A percentile compares a stretch with the other conserved stretches of the same genome.
These are phyloP conservation scores for Ctenicera cuprea DNA, from an alignment of 2,888 invertebrate species.

Conservation along the genomic window DNA sequence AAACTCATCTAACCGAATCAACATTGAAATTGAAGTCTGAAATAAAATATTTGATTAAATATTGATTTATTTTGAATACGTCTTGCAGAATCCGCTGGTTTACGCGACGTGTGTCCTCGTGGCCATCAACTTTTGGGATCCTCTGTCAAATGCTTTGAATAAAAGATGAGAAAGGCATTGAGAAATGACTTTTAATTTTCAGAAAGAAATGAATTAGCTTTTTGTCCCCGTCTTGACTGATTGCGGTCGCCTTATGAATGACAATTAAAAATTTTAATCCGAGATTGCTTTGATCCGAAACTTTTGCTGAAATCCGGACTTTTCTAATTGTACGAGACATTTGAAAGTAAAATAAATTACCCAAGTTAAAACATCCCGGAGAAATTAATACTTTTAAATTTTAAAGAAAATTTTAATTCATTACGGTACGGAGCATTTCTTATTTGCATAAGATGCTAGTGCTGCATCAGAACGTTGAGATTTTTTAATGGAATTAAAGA, in stretches of 20 bases:
- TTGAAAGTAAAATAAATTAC: slow-evolving; percentile 54
- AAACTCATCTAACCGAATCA: slow-evolving; percentile 65
- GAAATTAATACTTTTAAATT: slow-evolving; percentile 51
- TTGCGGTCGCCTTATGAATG: slow-evolving; percentile 63
- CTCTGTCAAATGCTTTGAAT: slow-evolving; percentile 56
- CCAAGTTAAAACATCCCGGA: slow-evolving; percentile 36
- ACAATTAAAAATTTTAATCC: slow-evolving; percentile 65
- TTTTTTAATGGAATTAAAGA: slow-evolving; percentile 52
- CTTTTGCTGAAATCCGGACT: slow-evolving; percentile 46
- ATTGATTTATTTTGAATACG: slow-evolving; percentile 60
- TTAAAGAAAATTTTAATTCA: slow-evolving; percentile 52
- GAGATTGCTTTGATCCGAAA: slow-evolving; percentile 55
- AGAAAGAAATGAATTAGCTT: slow-evolving; percentile 59
- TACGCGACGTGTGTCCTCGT: slow-evolving; percentile 43
- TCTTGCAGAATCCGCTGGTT: slow-evolving; percentile 36
- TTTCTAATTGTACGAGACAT: slow-evolving; percentile 52
- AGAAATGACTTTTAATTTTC: slow-evolving; percentile 62
- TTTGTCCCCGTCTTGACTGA: slow-evolving; percentile 60
- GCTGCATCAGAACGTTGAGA: slow-evolving; percentile 35
- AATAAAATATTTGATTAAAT: slow-evolving; percentile 66
- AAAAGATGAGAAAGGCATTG: slow-evolving; percentile 59
- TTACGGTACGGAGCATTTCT: slow-evolving; percentile 43
- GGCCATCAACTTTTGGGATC: slow-evolving; percentile 42
- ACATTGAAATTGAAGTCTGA: slow-evolving; percentile 65
- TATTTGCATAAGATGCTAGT: slow-evolving; percentile 49